These are phyloP conservation scores for Drosophila teissieri DNA, from an alignment of 1,140 invertebrate species.

Conservation along the genomic window DNA sequence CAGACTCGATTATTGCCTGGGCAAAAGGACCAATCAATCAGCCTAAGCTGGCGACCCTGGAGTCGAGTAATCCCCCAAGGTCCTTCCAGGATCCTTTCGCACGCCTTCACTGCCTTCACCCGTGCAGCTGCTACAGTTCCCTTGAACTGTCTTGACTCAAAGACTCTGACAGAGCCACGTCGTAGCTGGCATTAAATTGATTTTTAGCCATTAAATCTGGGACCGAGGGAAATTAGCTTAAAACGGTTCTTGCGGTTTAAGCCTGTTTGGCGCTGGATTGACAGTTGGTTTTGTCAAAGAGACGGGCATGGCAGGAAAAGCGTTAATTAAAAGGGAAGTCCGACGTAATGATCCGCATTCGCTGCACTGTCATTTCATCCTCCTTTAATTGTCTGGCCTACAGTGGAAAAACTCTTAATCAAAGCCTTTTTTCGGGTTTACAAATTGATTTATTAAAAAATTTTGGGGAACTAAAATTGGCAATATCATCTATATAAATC, in stretches of 20 bases:
- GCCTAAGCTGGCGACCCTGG: constrained; percentile 12
- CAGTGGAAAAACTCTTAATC: neutral
- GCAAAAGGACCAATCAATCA: constrained; percentile 47
- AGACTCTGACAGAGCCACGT: constrained; percentile 28
- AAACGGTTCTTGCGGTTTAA: constrained; percentile 42
- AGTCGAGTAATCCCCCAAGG: constrained; percentile 22
- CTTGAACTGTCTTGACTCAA: constrained; percentile 2
- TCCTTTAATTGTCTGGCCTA: constrained; percentile 7
- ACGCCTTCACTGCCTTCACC: neutral
- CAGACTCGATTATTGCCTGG: constrained; percentile 11
- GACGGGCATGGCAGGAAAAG: constrained; percentile 1
- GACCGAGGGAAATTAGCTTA: constrained; percentile 41
- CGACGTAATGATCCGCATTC: constrained; percentile 19
- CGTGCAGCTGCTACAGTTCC: constrained; percentile 37
- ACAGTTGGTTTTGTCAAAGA: neutral
- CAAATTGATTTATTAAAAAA: neutral
- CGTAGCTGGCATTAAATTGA: constrained; percentile 59
- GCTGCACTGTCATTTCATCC: constrained; percentile 12
- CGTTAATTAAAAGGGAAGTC: constrained; percentile 38
- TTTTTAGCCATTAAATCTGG: constrained; percentile 68
- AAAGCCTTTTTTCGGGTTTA: neutral
- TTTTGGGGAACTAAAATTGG: too few relatives aligned
- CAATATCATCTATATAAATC: too few relatives aligned
- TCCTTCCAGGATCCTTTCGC: constrained; percentile 3
- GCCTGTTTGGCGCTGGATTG: constrained; percentile 4